Evolutionary conservation across 2,113 vertebrate genomes (phyloP).

Genomic region (Psophia crepitans): DNA sequence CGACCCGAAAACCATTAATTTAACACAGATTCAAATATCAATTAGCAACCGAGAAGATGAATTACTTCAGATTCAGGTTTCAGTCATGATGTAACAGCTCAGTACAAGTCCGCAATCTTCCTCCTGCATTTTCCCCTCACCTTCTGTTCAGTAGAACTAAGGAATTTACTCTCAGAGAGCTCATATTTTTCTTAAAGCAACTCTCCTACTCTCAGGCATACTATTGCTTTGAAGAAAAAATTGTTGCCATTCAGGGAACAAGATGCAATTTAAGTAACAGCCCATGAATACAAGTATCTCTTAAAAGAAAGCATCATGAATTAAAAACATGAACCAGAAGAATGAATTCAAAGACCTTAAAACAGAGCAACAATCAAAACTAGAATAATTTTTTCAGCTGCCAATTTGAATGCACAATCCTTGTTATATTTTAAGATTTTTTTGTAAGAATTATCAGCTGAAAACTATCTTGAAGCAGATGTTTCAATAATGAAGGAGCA

Average conservation of each 20-base stretch:
- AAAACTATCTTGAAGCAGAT: background rate
- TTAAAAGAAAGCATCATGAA: background rate
- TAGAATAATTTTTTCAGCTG: background rate
- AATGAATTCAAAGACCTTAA: background rate
- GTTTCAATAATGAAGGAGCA: background rate
- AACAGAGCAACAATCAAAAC: background rate
- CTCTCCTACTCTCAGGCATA: background rate
- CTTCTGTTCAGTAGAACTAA: background rate
- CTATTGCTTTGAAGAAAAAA: background rate
- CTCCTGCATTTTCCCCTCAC: background rate
- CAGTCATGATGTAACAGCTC: background rate
- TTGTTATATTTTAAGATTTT: background rate
- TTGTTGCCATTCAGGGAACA: background rate
- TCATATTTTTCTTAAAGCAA: background rate
- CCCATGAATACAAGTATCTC: background rate
- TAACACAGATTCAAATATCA: background rate
- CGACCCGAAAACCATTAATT: background rate
- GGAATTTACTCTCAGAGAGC: background rate
- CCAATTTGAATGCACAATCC: background rate
- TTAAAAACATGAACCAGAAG: background rate
- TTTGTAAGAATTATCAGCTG: background rate
- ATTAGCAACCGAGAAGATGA: background rate
- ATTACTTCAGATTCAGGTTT: background rate
- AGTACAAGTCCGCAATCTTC: background rate
- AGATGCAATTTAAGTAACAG: background rate